These are phyloP conservation scores for human DNA, from an alignment of 2,113 vertebrate genomes.

Conservation along the genomic window GRCh38 chr6:31121501-31122000, in stretches of 20 bases:
- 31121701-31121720: not conserved
- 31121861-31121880: not conserved
- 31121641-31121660: not conserved
- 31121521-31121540: not conserved
- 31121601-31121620: not conserved
- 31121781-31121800: accelerated
- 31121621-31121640: not conserved
- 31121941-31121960: not conserved
- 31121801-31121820: not conserved
- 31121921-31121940: not conserved
- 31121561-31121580: constrained; percentile 44
- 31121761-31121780: not conserved
- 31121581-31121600: constrained; percentile 66
- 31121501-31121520: not conserved
- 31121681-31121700: not conserved
- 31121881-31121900: not conserved
- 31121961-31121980: not conserved
- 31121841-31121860: not conserved
- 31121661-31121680: not conserved
- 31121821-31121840: accelerated
- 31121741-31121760: not conserved
- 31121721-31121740: not conserved
- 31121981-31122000: not conserved
- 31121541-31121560: not conserved
- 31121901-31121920: not conserved